Evolutionary conservation across 2,797 vertebrate genomes (phyloP).

Genomic region (Cheirogaleus major): DNA sequence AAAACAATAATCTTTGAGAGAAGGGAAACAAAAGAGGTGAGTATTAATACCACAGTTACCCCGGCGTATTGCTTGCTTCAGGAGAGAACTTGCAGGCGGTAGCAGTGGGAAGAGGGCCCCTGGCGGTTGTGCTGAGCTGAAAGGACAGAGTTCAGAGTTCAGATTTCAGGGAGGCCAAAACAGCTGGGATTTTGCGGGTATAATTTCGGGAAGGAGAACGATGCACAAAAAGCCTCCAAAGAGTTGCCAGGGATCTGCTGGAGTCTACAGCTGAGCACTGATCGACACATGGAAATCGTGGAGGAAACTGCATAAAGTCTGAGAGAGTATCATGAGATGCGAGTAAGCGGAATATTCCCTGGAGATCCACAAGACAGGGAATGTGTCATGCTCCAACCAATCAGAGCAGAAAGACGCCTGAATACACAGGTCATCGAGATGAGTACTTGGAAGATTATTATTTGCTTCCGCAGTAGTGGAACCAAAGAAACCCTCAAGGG

Average conservation of each 20-base stretch:
- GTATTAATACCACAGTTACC: neutral
- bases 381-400: neutral
- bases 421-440: neutral
- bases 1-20: neutral
- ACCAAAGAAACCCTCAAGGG: neutral
- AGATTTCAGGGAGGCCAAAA: neutral
- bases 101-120: neutral
- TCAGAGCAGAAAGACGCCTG: neutral
- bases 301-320: neutral
- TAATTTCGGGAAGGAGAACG: neutral
- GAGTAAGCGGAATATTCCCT: too few relatives aligned
- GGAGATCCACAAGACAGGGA: neutral
- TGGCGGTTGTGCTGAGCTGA: neutral
- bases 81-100: neutral
- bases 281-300: neutral
- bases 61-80: neutral
- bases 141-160: neutral
- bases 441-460: neutral
- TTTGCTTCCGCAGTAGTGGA: neutral
- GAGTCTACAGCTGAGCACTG: neutral
- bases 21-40: neutral
- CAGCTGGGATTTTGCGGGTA: neutral
- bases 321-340: neutral
- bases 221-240: neutral
- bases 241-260: neutral